phyloP scores from a whole-genome alignment of 2,888 invertebrate species.

The Ichneumon xanthorius region DNA sequence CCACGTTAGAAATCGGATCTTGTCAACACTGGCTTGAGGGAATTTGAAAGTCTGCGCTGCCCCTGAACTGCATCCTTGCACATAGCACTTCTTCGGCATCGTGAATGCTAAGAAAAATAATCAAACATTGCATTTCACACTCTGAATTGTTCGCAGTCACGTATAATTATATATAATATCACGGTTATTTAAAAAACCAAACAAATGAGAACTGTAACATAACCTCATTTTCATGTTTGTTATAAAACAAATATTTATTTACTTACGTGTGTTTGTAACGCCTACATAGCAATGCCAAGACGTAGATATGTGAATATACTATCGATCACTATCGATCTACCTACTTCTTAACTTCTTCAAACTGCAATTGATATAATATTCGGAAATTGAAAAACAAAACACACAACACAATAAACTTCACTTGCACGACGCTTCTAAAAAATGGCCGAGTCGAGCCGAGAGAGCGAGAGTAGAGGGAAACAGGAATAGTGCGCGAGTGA shows the following conservation, averaged over 20 bases:
- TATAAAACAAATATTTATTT: not conserved
- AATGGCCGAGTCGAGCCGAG: not conserved
- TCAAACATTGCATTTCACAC: not conserved
- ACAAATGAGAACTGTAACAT: not conserved
- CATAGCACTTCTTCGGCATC: conserved; percentile 29
- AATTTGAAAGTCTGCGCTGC: not conserved
- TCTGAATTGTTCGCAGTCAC: not conserved
- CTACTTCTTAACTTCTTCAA: not conserved
- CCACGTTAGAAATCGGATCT: conserved; percentile 4
- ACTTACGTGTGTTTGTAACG: not conserved
- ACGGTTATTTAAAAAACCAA: not conserved
- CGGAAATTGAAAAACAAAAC: not conserved
- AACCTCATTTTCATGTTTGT: not conserved
- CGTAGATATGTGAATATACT: not conserved
- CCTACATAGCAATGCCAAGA: not conserved
- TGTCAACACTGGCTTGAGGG: not conserved
- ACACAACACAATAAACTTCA: not conserved
- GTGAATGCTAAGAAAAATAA: not conserved
- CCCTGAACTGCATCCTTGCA: not conserved
- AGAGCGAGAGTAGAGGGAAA: not conserved
- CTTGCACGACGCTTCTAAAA: not conserved
- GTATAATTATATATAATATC: not conserved
- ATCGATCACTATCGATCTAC: too few relatives aligned
- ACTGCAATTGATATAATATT: not conserved
- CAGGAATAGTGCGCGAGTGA: conserved; percentile 1